phyloP scores from a whole-genome alignment of 2,797 vertebrate genomes.

The Uromys caudimaculatus region DNA sequence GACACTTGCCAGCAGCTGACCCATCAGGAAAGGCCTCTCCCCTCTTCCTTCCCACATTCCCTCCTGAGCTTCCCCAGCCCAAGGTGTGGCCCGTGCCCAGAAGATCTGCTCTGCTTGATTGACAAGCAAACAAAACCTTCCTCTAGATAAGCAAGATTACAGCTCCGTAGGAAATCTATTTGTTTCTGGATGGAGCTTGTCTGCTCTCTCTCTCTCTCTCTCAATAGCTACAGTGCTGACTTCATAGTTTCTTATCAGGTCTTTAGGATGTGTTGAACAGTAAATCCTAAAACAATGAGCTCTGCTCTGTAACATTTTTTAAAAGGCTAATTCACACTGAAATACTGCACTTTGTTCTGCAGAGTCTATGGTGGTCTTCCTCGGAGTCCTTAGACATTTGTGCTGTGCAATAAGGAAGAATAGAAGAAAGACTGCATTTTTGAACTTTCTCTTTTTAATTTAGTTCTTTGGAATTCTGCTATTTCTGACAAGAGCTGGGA shows the following conservation, averaged over 20 bases:
- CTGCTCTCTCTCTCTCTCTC: neutral
- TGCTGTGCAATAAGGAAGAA: neutral
- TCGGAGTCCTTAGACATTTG: neutral
- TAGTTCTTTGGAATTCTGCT: neutral
- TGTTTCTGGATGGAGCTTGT: constrained; percentile 54
- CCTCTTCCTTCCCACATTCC: constrained; percentile 71
- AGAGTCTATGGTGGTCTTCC: neutral
- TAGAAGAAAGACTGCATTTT: neutral
- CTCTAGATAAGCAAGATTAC: constrained; percentile 71
- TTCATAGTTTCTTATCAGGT: constrained; percentile 77
- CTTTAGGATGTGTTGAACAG: constrained; percentile 11
- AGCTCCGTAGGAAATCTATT: constrained; percentile 62
- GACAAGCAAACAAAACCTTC: constrained; percentile 82
- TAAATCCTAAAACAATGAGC: constrained; percentile 75
- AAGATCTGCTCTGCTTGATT: constrained; percentile 81
- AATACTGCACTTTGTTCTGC: neutral
- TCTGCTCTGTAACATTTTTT: constrained; percentile 70
- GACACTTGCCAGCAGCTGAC: constrained; percentile 70
- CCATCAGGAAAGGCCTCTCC: constrained; percentile 81
- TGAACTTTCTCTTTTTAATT: neutral
- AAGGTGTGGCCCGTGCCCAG: constrained; percentile 44
- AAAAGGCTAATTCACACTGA: constrained; percentile 20
- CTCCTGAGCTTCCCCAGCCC: constrained; percentile 75
- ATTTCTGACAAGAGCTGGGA: neutral
- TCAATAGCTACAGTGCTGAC: constrained; percentile 77